Evolutionary conservation across 2,797 vertebrate species (phyloP).

Genomic region (Poeciliopsis gracilis): DNA sequence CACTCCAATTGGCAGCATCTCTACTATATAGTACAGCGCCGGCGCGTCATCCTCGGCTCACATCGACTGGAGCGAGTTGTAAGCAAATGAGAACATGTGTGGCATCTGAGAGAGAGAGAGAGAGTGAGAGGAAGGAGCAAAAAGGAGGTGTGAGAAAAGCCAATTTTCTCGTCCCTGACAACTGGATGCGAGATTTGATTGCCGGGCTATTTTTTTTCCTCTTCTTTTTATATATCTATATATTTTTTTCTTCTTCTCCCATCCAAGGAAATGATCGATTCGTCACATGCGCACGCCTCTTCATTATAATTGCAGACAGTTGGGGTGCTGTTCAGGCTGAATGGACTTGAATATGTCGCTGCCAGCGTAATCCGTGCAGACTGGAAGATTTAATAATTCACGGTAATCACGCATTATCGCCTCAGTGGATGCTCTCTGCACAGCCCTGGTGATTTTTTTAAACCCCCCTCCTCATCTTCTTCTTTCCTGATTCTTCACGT

Average conservation of each 20-base stretch:
- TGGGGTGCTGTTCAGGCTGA: constrained; percentile 75
- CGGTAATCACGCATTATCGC: constrained; percentile 78
- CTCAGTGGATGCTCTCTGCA: constrained; percentile 70
- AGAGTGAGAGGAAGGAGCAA: constrained; percentile 45
- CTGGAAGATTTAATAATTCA: constrained; percentile 80
- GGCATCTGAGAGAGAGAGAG: constrained; percentile 67
- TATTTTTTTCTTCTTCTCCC: constrained; percentile 30
- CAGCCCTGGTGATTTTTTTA: constrained; percentile 56
- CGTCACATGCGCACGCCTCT: constrained; percentile 77
- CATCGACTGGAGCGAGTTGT: constrained; percentile 79
- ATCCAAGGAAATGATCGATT: constrained; percentile 76
- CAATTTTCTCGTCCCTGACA: constrained; percentile 59
- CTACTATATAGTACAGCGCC: constrained; percentile 75
- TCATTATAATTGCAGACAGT: constrained; percentile 78
- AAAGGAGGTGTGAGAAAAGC: constrained; percentile 62
- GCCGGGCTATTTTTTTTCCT: constrained; percentile 56
- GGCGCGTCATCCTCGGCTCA: constrained; percentile 81
- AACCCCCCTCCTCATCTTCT: constrained; percentile 2
- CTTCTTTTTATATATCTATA: constrained; percentile 1
- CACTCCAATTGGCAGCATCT: constrained; percentile 81
- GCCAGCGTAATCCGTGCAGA: constrained; percentile 74
- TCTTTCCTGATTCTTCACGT: constrained; percentile 41
- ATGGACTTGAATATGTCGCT: constrained; percentile 75
- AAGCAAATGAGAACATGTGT: constrained; percentile 82
- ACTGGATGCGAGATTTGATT: constrained; percentile 70